A percentile compares a stretch with the other conserved stretches of the same genome.
Conservation (phyloP, 2,888 invertebrate species). For the Drosophila subsilvestris region DNA sequence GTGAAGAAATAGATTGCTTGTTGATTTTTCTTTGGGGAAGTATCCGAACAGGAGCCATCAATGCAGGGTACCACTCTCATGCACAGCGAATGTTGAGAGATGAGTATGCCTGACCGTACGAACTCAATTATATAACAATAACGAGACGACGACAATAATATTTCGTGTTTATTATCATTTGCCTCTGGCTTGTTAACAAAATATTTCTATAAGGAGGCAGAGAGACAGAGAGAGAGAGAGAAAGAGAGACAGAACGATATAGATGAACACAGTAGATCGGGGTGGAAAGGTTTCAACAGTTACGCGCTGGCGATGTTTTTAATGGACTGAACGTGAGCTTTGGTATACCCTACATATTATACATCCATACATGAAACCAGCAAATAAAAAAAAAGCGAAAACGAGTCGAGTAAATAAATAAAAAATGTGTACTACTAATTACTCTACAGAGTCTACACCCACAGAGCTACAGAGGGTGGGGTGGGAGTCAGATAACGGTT, state of each 20-base stretch:
- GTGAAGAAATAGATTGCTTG: constrained; percentile 1
- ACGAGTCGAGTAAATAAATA: constrained; percentile 43
- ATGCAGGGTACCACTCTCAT: constrained; percentile 5
- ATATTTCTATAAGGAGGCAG: not conserved
- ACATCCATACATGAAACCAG: not conserved
- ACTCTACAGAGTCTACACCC: not conserved
- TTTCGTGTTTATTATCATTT: constrained; percentile 49
- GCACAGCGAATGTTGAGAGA: not conserved
- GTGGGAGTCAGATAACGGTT: constrained; percentile 42
- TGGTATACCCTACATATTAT: not conserved
- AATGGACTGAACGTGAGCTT: constrained; percentile 11
- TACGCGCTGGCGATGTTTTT: constrained; percentile 14
- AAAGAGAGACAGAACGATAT: not conserved
- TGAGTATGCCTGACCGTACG: not conserved
- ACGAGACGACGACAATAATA: constrained; percentile 34
- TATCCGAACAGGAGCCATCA: constrained; percentile 8
- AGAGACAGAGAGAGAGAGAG: constrained; percentile 5
- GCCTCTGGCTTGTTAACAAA: constrained; percentile 33
- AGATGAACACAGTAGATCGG: not conserved
- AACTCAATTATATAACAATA: constrained; percentile 45
- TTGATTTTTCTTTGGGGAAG: constrained; percentile 18
- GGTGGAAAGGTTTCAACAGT: not conserved
- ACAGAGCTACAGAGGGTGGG: not conserved
- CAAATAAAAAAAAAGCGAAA: constrained; percentile 13
- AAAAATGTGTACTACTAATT: constrained; percentile 27